These are phyloP conservation scores for Cyclophora albipunctata DNA, from an alignment of 2,888 invertebrate species.

Conservation along the genomic window DNA sequence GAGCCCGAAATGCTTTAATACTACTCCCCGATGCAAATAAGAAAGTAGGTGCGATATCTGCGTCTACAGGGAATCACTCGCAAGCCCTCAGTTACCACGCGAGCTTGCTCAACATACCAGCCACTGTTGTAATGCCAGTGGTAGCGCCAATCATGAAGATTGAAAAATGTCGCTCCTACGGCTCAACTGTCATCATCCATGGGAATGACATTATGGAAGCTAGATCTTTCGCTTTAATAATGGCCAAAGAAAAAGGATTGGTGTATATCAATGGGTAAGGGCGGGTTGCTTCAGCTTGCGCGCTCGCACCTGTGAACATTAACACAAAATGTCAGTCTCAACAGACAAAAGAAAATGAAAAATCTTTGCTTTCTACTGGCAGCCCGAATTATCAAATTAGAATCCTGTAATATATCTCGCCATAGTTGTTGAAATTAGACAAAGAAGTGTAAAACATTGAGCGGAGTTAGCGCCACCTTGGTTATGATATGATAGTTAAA, in stretches of 20 bases:
- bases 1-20: constrained; percentile 87
- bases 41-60: constrained; percentile 86
- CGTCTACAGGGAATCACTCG: constrained; percentile 95
- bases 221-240: constrained; percentile 81
- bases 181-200: constrained; percentile 85
- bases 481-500: no score
- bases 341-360: no score
- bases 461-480: no score
- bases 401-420: no score
- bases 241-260: constrained; percentile 81
- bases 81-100: constrained; percentile 84
- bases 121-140: constrained; percentile 90
- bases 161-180: constrained; percentile 84
- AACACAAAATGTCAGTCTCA: no score
- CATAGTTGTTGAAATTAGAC: no score
- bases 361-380: no score
- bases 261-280: constrained; percentile 90
- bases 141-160: constrained; percentile 94
- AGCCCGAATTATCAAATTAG: no score
- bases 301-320: no score
- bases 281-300: no score
- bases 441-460: no score
- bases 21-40: constrained; percentile 83
- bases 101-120: constrained; percentile 78
- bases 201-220: constrained; percentile 87